Conservation (phyloP, 2,888 invertebrate genomes). For the Malthinus seriepunctatus region DNA sequence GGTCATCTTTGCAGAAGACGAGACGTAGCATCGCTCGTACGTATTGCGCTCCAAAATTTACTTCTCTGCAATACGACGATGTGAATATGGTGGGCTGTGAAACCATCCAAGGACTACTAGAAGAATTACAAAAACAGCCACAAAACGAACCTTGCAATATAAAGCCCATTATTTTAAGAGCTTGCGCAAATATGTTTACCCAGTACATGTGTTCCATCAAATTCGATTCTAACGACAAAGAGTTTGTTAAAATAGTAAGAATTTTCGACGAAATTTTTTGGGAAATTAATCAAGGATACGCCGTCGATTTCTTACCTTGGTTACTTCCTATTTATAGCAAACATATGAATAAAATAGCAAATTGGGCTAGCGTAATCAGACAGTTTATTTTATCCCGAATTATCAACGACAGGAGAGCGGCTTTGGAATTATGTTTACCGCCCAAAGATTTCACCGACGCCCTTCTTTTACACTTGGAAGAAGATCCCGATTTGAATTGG, state of each 20-base stretch:
- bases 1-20: slow-evolving; percentile 81
- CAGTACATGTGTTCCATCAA: slow-evolving; percentile 85
- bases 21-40: slow-evolving; percentile 77
- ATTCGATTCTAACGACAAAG: slow-evolving; percentile 69
- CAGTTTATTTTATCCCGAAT: slow-evolving; percentile 75
- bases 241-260: slow-evolving; percentile 69
- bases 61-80: slow-evolving; percentile 70
- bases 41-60: slow-evolving; percentile 79
- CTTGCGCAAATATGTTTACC: slow-evolving; percentile 83
- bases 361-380: slow-evolving; percentile 72
- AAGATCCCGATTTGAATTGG: slow-evolving; percentile 70
- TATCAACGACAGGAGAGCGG: slow-evolving; percentile 62
- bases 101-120: slow-evolving; percentile 66
- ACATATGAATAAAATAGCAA: slow-evolving; percentile 68
- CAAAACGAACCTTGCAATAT: slow-evolving; percentile 59
- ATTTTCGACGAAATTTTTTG: slow-evolving; percentile 85
- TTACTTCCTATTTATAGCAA: slow-evolving; percentile 71
- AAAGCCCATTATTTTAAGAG: slow-evolving; percentile 72
- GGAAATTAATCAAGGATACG: slow-evolving; percentile 89
- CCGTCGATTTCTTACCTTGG: slow-evolving; percentile 85
- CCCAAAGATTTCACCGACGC: slow-evolving; percentile 83
- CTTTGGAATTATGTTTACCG: slow-evolving; percentile 62
- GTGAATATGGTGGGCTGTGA: slow-evolving; percentile 72
- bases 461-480: slow-evolving; percentile 68
- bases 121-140: slow-evolving; percentile 56